phyloP scores from a whole-genome alignment of 2,797 vertebrate species.

The Mallotus villosus region DNA sequence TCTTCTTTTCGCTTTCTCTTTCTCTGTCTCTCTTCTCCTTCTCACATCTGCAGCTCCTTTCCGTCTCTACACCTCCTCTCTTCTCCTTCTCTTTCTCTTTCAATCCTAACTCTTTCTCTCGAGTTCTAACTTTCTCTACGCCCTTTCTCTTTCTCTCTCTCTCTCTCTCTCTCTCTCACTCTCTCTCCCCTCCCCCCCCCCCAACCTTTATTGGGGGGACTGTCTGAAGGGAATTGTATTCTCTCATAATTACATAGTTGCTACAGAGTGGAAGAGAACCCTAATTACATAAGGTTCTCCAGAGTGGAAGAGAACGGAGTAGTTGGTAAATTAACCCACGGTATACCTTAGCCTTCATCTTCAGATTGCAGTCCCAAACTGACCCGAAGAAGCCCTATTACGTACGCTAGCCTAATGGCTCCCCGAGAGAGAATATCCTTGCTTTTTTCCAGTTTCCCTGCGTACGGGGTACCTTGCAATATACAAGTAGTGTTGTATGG shows the following conservation, averaged over 20 bases:
- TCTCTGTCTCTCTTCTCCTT: too few species aligned
- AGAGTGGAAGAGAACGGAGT: constrained; percentile 28
- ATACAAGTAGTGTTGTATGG: constrained; percentile 21
- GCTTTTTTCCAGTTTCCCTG: constrained; percentile 41
- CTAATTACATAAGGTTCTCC: constrained; percentile 43
- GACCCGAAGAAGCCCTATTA: constrained; percentile 35
- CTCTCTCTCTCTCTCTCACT: too few species aligned
- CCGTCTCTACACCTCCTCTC: too few species aligned
- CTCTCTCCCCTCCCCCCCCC: too few species aligned
- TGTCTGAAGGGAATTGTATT: constrained; percentile 41
- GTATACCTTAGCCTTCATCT: constrained; percentile 42
- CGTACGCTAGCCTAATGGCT: constrained; percentile 42
- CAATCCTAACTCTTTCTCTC: too few species aligned
- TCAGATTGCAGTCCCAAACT: constrained; percentile 49
- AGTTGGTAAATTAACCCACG: constrained; percentile 43
- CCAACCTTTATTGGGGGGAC: constrained; percentile 29
- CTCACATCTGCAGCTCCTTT: too few species aligned
- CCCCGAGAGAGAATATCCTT: constrained; percentile 46
- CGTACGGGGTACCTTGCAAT: constrained; percentile 18
- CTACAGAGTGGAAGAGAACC: constrained; percentile 20
- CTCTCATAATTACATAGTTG: constrained; percentile 46
- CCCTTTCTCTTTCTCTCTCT: too few species aligned
- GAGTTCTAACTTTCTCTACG: too few species aligned
- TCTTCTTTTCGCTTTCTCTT: too few species aligned
- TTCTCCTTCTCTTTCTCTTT: too few species aligned